Conservation (phyloP, 1,140 invertebrate genomes). For the Calliopsis andreniformis region DNA sequence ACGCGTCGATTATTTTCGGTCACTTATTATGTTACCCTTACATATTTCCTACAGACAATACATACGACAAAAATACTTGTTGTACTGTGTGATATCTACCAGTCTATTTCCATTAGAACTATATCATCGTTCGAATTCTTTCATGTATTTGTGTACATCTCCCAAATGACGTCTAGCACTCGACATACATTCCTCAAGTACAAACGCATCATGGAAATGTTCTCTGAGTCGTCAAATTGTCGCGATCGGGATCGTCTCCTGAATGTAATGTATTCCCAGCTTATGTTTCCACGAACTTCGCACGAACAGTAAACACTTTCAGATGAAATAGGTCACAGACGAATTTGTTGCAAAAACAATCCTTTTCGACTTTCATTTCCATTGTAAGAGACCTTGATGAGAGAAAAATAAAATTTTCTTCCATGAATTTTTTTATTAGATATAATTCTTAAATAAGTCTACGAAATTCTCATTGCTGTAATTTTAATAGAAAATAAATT, state of each 20-base stretch:
- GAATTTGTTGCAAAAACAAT: slow-evolving; percentile 7
- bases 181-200: not conserved
- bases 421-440: too few species aligned
- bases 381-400: too few species aligned
- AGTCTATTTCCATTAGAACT: too few species aligned
- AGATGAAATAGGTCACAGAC: slow-evolving; percentile 23
- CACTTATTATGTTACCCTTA: too few species aligned
- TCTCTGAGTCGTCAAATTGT: not conserved
- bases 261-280: not conserved
- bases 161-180: slow-evolving; percentile 8
- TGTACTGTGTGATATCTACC: too few species aligned
- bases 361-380: not conserved
- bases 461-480: too few species aligned
- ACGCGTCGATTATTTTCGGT: too few species aligned
- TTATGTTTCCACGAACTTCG: not conserved
- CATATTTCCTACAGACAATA: too few species aligned
- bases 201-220: not conserved
- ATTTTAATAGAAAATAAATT: too few species aligned
- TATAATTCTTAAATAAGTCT: too few species aligned
- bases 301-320: slow-evolving; percentile 10
- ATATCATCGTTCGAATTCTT: slow-evolving; percentile 29
- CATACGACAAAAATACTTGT: too few species aligned
- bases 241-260: slow-evolving; percentile 3
- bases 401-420: not conserved
- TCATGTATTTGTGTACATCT: not conserved